phyloP scores from a whole-genome alignment of 2,113 vertebrate species.

The Epinephelus fuscoguttatus region DNA sequence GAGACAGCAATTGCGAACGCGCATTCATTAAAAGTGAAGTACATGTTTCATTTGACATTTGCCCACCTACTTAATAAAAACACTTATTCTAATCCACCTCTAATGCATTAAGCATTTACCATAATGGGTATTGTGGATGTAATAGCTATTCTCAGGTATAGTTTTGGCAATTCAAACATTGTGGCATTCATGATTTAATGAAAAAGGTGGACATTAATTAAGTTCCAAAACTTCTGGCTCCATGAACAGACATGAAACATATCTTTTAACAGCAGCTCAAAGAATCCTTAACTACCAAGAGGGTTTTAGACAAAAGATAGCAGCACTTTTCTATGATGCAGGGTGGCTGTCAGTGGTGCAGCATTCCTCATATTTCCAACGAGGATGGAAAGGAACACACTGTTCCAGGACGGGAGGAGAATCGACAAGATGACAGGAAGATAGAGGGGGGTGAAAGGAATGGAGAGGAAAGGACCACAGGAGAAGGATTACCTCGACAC shows the following conservation, averaged over 20 bases:
- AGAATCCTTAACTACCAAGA: conserved; percentile 15
- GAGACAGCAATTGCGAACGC: conserved; percentile 37
- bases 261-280: not conserved
- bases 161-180: not conserved
- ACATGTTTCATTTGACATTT: conserved; percentile 34
- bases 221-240: not conserved
- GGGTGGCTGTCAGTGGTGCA: conserved; percentile 51
- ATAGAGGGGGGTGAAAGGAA: not conserved
- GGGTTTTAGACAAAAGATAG: conserved; percentile 40
- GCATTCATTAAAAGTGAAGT: conserved; percentile 33
- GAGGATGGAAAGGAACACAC: conserved; percentile 56
- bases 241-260: not conserved
- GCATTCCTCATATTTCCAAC: conserved; percentile 52
- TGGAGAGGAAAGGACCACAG: conserved; percentile 19
- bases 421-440: conserved; percentile 44
- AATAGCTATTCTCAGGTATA: conserved; percentile 9
- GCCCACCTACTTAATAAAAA: conserved; percentile 17
- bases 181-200: not conserved
- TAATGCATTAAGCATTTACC: conserved; percentile 30
- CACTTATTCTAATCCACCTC: conserved; percentile 15
- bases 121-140: conserved; percentile 10
- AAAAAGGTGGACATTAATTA: conserved; percentile 8
- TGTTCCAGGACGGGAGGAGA: conserved; percentile 54
- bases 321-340: conserved; percentile 43
- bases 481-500: conserved; percentile 38